Evolutionary conservation across 1,140 invertebrate species (phyloP).

Genomic region (Pseudomyrmex dendroicus): DNA sequence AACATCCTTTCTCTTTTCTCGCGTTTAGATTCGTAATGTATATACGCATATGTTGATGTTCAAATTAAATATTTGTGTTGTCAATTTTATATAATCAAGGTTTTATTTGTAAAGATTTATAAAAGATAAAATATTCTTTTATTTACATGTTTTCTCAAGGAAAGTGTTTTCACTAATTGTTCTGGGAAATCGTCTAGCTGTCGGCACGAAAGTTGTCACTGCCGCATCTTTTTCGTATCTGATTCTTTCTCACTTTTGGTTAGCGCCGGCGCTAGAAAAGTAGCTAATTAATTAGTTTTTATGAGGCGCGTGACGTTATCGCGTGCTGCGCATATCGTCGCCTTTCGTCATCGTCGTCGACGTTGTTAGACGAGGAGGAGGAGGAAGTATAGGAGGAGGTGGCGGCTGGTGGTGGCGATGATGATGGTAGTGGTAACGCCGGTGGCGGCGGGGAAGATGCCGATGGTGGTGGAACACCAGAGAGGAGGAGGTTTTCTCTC

Average conservation of each 20-base stretch:
- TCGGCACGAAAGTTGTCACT: slow-evolving; percentile 25
- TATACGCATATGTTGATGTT: too few relatives aligned
- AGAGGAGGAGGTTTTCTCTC: slow-evolving; percentile 47
- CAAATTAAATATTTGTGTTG: background rate
- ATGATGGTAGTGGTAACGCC: slow-evolving; percentile 28
- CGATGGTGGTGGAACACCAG: slow-evolving; percentile 50
- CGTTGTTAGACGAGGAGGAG: slow-evolving; percentile 28
- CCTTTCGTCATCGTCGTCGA: background rate
- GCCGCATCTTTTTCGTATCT: background rate
- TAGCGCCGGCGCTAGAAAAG: slow-evolving; percentile 71
- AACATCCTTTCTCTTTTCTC: too few relatives aligned
- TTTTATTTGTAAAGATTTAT: too few relatives aligned
- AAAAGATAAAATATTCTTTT: too few relatives aligned
- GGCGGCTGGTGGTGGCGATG: slow-evolving; percentile 31
- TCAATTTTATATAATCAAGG: background rate
- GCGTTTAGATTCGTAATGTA: background rate
- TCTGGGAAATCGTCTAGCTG: background rate
- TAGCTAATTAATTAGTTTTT: slow-evolving; percentile 83
- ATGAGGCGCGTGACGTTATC: slow-evolving; percentile 75
- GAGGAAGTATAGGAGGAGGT: slow-evolving; percentile 52
- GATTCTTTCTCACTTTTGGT: slow-evolving; percentile 39
- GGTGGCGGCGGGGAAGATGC: slow-evolving; percentile 46
- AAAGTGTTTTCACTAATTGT: background rate
- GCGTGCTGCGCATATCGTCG: slow-evolving; percentile 71
- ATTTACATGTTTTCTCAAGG: too few relatives aligned